Evolutionary conservation across 2,797 vertebrate genomes (phyloP), one percentile per base, ranked within the genome.

Genomic region (Toxotes lorentzi): DNA sequence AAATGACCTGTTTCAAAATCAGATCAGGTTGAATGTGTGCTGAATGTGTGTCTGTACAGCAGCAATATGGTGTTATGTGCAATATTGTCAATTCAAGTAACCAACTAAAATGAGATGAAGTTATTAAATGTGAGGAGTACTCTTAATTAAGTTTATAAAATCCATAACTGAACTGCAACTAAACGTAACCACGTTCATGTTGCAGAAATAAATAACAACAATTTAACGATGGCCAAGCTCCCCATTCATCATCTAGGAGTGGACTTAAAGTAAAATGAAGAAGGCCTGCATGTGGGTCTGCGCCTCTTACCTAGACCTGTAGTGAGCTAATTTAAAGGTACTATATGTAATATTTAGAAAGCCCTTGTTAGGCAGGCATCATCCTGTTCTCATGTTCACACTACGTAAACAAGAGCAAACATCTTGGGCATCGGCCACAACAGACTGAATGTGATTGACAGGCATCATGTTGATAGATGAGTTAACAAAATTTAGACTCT

Each of bases 1-100:
- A 47, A 41, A 60, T 61, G 54, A 61, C 35, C 21, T 57, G 4
- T 41, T 35, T 59, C 58, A 62, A 68, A 64, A 65, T 79, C 32
- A 50, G 17, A 65, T 47, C 34, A 58, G 34, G 32, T 13, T 17
- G 27, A 43, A 53, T 19, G 41, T 65, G 48, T 24, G n/a, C 17
- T 35, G 23, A 56, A 40, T 21, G 35, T 30, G 27, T 58, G 34
- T 56, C 38, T 50, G 7, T n/a, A 16, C 8, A 54, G 24, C 41
- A 47, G 63, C 9, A 41, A 24, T 16, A 32, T 65, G 8, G 47
- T 21, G 13, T 43, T 43, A 43, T 7, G 19, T 50, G 47, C 21
- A 76, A 35, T 59, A 40, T 14, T 41, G 41, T 77, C 56, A 24
- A 24, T 51, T 12, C n/a, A 63, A 63, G 17, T 41, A 45, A 62